Evolutionary conservation across 2,113 vertebrate genomes (phyloP).

Genomic region (Excalfactoria chinensis): DNA sequence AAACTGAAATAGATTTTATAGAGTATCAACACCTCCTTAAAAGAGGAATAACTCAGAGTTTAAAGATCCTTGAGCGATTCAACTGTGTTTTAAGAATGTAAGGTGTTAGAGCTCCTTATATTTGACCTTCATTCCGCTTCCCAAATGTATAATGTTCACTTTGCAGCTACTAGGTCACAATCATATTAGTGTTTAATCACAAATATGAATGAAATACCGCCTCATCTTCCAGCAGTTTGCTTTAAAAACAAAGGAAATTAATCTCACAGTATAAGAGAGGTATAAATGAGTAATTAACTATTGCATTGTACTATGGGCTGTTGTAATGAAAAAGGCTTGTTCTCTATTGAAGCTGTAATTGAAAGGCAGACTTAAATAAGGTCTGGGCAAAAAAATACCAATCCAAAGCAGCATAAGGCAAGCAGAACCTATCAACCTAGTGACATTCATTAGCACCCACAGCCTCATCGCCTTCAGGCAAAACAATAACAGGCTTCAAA

Average conservation of each 20-base stretch:
- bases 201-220: neutral
- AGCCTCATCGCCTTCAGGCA: neutral
- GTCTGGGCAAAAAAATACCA: neutral
- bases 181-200: neutral
- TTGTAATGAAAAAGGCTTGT: neutral
- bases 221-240: neutral
- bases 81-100: neutral
- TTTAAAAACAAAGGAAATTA: conserved; percentile 14
- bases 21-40: neutral
- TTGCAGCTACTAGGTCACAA: neutral
- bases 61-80: neutral
- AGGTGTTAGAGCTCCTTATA: neutral
- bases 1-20: neutral
- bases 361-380: neutral
- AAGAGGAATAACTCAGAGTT: neutral
- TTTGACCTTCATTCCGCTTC: neutral
- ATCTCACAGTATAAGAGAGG: neutral
- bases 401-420: neutral
- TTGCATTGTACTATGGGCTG: neutral
- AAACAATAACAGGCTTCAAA: neutral
- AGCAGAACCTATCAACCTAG: neutral
- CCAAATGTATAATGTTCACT: neutral
- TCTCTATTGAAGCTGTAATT: neutral
- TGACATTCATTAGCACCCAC: neutral
- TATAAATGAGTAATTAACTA: neutral